Base-by-base conservation (phyloP, 2,888 invertebrate genomes). In the Mechanitis mazaeus region DNA sequence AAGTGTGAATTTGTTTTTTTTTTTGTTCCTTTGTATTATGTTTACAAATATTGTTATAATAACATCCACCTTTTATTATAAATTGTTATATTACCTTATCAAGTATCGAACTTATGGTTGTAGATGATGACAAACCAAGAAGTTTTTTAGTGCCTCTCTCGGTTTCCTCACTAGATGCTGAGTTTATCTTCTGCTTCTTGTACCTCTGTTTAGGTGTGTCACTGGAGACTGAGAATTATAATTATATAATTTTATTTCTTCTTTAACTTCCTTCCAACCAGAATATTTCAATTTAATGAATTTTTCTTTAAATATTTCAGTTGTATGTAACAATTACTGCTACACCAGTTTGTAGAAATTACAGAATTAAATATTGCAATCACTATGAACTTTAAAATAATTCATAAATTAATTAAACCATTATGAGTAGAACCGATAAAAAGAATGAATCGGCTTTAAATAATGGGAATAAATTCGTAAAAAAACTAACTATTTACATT, bases 141-240 rank as follows among this genome's bases (percentile, higher is more conserved):
- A 50, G 50, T 50, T 50, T 50, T 31, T 50, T 50, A 50, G 50
- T 50, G 4, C 50, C 50, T 50, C 50, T 28, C 9, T 50, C 50
- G 9, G 50, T 31, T 6, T 50, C 50, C 31, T 50, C 50, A 50
- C 31, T 31, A 11, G 50, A 50, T n/a, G 50, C 28, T 1, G 50
- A 50, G n/a, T 28, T 50, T 9, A 50, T 50, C 50, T 50, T 50
- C 50, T 50, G 50, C n/a, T 50, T 50, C 50, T 50, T 50, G 11
- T 50, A 50, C 31, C 50, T 50, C 31, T 50, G 50, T 31, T 50
- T 50, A 9, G 28, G 42, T 45, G 31, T 60, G 42, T 50, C 54
- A 7, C 54, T 33, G 54, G 20, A 9, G 45, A 50, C 42, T 60
- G 6, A 35, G 31, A 55, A 45, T 60, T 56, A n/a, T 31, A 7